Evolutionary conservation across 1,140 invertebrate genomes (phyloP).

Genomic region (Colletes latitarsis): DNA sequence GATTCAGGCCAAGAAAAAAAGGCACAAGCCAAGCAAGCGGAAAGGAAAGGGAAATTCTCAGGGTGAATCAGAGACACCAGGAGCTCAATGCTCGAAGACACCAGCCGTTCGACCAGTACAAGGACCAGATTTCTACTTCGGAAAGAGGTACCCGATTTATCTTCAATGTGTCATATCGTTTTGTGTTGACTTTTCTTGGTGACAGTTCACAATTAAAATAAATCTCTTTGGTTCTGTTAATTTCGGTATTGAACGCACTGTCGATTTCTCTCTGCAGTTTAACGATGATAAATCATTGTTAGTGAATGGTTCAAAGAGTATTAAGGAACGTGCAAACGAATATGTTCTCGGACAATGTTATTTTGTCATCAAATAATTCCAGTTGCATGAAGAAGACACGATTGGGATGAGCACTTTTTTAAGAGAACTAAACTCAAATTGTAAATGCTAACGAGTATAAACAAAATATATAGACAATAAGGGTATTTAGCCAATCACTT

Average conservation of each 20-base stretch:
- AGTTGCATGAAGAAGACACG: background rate
- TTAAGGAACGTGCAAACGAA: background rate
- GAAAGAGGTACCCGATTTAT: constrained; percentile 67
- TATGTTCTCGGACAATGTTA: background rate
- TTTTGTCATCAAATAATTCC: background rate
- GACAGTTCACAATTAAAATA: constrained; percentile 7
- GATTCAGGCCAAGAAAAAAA: constrained; percentile 94
- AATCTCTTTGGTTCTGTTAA: background rate
- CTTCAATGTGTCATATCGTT: constrained; percentile 10
- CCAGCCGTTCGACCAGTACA: constrained; percentile 66
- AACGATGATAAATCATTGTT: background rate
- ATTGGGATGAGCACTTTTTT: background rate
- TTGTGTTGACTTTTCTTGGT: background rate
- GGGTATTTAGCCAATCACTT: background rate
- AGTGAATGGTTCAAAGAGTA: too few relatives aligned
- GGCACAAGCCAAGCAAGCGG: constrained; percentile 91
- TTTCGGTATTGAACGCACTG: too few relatives aligned
- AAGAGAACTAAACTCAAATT: constrained; percentile 9
- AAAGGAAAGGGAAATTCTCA: constrained; percentile 85
- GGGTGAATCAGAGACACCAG: constrained; percentile 61
- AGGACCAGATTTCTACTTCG: constrained; percentile 50
- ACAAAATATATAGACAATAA: constrained; percentile 6
- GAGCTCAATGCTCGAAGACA: constrained; percentile 80
- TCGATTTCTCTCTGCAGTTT: background rate
- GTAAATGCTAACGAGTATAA: background rate